These are phyloP conservation scores for Potamarius usumacintae DNA, from an alignment of 2,113 vertebrate genomes.

Conservation along the genomic window DNA sequence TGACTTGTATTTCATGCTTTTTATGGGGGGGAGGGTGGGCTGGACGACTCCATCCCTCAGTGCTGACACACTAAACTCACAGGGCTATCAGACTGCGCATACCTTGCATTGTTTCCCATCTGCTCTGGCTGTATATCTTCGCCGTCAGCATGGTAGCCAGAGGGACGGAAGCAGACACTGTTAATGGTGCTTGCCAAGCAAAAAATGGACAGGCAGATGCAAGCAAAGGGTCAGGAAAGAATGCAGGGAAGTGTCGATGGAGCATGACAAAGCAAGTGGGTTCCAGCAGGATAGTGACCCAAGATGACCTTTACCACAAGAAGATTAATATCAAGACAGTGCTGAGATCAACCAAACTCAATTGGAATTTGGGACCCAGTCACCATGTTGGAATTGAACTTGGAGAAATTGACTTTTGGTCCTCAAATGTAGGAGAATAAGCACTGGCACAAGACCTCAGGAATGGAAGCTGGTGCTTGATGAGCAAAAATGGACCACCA, in stretches of 20 bases:
- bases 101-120: constrained; percentile 31
- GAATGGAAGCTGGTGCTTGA: background rate
- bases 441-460: background rate
- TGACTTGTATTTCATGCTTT: background rate
- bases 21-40: too few species aligned
- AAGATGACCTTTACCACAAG: background rate
- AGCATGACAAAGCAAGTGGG: background rate
- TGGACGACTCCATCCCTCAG: background rate
- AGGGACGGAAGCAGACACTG: constrained; percentile 16
- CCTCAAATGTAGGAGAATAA: background rate
- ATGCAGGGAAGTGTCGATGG: background rate
- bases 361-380: background rate
- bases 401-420: background rate
- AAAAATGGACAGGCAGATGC: background rate
- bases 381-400: background rate
- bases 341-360: background rate
- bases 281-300: background rate
- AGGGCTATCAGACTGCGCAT: background rate
- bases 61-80: constrained; percentile 3
- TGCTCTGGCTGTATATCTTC: constrained; percentile 15
- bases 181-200: background rate
- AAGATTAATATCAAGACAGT: background rate
- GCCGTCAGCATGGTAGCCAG: constrained; percentile 8
- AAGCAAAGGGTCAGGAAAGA: constrained; percentile 5
- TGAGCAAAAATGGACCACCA: background rate